Conservation (phyloP, 2,797 vertebrate species). For the Threskiornis aethiopicus region DNA sequence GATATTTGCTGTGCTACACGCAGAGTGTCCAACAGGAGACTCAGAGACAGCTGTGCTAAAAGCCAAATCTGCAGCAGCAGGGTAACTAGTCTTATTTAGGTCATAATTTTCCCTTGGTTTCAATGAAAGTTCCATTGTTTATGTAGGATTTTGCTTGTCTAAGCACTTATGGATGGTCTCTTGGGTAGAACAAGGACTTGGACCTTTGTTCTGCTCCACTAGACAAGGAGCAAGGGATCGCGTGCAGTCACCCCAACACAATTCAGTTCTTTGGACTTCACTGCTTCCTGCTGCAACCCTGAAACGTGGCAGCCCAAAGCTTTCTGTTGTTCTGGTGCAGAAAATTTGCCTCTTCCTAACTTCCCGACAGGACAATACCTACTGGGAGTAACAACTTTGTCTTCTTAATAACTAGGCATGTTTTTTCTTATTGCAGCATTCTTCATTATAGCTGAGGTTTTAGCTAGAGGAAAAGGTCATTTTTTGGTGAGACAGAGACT, state of each 20-base stretch:
- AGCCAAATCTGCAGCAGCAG: not conserved
- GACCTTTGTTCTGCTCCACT: not conserved
- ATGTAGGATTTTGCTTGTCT: not conserved
- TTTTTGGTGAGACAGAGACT: not conserved
- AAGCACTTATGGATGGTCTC: not conserved
- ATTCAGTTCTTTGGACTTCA: not conserved
- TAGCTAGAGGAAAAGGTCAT: not conserved
- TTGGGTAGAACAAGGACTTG: not conserved
- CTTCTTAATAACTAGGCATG: not conserved
- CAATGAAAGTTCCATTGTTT: accelerated
- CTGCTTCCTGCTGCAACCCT: too few species aligned
- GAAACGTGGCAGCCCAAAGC: not conserved
- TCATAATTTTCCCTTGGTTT: not conserved
- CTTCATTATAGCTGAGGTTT: not conserved
- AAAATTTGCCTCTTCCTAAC: not conserved
- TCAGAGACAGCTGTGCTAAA: accelerated
- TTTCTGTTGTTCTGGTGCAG: not conserved
- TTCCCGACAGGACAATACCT: not conserved
- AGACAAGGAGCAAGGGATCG: not conserved
- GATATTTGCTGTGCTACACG: accelerated
- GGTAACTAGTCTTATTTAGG: not conserved
- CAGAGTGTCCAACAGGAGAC: not conserved
- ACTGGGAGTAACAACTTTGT: not conserved
- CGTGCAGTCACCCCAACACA: accelerated
- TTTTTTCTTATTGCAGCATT: not conserved